Evolutionary conservation across 2,797 vertebrate species (phyloP), one percentile per base, ranked within the genome.

Genomic region (Diplodus puntazzo): DNA sequence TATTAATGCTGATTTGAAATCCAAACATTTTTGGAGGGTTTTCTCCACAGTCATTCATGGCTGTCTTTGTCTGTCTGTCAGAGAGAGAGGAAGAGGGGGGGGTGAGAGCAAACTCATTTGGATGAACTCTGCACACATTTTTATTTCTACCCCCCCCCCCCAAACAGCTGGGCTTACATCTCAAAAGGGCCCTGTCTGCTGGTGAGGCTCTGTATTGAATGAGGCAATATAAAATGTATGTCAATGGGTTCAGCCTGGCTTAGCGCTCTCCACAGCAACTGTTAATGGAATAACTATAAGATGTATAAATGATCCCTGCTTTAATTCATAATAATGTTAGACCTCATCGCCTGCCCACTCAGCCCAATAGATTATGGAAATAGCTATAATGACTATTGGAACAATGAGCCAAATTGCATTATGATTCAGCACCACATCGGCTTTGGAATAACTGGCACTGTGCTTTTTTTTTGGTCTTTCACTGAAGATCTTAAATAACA

Each of bases 1-100:
- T 93, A 94, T 94, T 94, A 90, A 94, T 93, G 90, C 77, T 77
- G 79, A 93, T 92, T 89, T 90, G 83, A 92, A 92, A 92, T 91
- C 88, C 88, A 83, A 91, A 91, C 74, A 81, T 68, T 86, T 92
- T 88, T 65, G 5, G 43, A 77, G 80, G 71, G 60, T 78, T 74
- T 79, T 73, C 74, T 87, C 81, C 69, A 75, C 83, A 79, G 77
- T 68, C 69, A 65, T 84, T 79, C 43, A 25, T 12, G 34, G 70
- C n/a, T 66, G 10, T 46, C 59, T 65, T 3, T 77, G 49, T 76
- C 43, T 66, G 67, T 58, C 49, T 30, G 77, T 43, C 45, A 11
- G 21, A 1, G 25, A 25, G 25, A 27, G 27, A 27, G 27, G 27
- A 27, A 3, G 27, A 4, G 27, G 4, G 27, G 27, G 4, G 27